Evolutionary conservation across 2,797 vertebrate species (phyloP).

Genomic region (Galagoides demidoff): DNA sequence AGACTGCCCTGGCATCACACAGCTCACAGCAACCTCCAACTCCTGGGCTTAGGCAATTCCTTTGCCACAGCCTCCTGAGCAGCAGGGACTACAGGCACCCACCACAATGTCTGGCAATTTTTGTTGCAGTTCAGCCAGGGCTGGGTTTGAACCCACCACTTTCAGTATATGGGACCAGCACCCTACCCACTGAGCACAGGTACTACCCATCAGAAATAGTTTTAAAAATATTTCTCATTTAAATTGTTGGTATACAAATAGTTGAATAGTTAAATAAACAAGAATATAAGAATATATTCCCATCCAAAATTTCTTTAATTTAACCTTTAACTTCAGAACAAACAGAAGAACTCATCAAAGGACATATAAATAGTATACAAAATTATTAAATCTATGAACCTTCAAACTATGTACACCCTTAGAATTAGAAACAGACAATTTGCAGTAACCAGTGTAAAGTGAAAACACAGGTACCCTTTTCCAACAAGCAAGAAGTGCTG

Average conservation of each 20-base stretch:
- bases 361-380: neutral
- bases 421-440: neutral
- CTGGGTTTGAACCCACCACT: no score
- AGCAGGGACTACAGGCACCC: no score
- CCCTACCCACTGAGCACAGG: no score
- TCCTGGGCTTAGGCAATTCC: no score
- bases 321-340: neutral
- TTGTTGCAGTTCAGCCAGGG: no score
- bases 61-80: no score
- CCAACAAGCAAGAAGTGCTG: neutral
- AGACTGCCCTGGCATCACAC: no score
- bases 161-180: no score
- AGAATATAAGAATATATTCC: neutral
- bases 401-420: neutral
- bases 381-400: neutral
- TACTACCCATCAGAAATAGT: neutral
- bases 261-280: neutral
- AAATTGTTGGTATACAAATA: neutral
- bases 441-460: neutral
- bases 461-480: neutral
- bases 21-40: no score
- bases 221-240: neutral
- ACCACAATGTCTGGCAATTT: no score
- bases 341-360: neutral
- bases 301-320: neutral